Evolutionary conservation across 2,113 vertebrate species (phyloP).

Genomic region (Helogale parvula): DNA sequence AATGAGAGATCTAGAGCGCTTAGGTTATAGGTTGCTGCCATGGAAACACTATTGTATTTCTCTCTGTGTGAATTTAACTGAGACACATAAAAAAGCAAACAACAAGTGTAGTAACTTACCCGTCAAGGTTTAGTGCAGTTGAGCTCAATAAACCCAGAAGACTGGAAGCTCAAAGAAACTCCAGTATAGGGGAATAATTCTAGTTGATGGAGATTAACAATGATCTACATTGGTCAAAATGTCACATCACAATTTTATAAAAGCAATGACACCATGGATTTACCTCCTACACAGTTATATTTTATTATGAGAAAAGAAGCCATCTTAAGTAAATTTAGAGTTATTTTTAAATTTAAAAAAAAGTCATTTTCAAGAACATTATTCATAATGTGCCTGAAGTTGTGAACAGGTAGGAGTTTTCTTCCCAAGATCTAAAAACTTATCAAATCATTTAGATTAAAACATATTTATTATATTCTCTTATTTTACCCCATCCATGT

Average conservation of each 20-base stretch:
- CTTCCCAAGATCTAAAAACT: constrained; percentile 35
- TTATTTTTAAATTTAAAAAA: constrained; percentile 16
- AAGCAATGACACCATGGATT: background rate
- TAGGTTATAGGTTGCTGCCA: background rate
- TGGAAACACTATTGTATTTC: background rate
- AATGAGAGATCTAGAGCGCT: background rate
- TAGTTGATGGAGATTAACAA: background rate
- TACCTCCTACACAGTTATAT: background rate
- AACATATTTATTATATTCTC: background rate
- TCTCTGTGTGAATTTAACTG: background rate
- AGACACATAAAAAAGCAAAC: background rate
- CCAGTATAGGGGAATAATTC: background rate
- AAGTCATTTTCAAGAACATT: background rate
- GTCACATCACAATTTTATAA: background rate
- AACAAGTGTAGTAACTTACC: background rate
- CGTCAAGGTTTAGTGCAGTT: background rate
- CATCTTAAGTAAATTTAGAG: background rate
- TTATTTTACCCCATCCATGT: constrained; percentile 24
- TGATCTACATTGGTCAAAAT: background rate
- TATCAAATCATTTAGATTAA: constrained; percentile 28
- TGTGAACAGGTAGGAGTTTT: background rate
- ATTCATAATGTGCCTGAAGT: background rate
- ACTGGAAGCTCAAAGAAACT: background rate
- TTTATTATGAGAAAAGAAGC: constrained; percentile 45
- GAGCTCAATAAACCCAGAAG: background rate